Percentiles rank a stretch among this genome's conserved stretches.
Conservation (phyloP, 1,140 invertebrate species). For the Neodiprion fabricii region DNA sequence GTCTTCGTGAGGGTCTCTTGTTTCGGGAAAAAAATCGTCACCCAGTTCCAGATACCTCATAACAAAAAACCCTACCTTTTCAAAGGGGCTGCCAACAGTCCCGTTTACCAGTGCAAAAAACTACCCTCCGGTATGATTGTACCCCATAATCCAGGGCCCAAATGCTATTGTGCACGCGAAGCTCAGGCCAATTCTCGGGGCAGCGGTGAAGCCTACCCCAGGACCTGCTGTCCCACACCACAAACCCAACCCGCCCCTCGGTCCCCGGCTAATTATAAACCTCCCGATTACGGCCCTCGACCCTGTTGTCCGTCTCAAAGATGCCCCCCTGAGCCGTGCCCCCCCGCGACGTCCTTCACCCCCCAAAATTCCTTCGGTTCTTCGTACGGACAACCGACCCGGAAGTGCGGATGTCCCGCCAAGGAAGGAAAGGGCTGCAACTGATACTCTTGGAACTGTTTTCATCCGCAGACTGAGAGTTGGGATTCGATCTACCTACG, state of each 20-base stretch:
- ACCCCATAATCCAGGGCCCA: background rate
- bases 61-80: conserved; percentile 54
- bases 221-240: conserved; percentile 23
- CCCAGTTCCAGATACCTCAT: conserved; percentile 65
- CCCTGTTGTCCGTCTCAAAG: conserved; percentile 19
- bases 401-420: conserved; percentile 38
- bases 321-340: background rate
- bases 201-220: conserved; percentile 25
- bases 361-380: background rate
- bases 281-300: conserved; percentile 10
- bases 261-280: conserved; percentile 14
- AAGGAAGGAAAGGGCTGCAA: conserved; percentile 27
- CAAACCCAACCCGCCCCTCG: background rate
- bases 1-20: conserved; percentile 68
- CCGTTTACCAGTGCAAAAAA: conserved; percentile 49
- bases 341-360: background rate
- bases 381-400: background rate
- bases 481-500: too few relatives aligned
- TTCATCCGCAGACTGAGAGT: too few relatives aligned
- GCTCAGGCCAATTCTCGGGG: background rate
- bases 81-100: conserved; percentile 43
- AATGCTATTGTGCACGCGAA: conserved; percentile 27
- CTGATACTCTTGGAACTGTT: background rate
- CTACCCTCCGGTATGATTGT: conserved; percentile 29
- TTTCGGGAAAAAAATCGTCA: conserved; percentile 71